Base-by-base conservation (phyloP, 2,113 vertebrate genomes). In the Indri indri region DNA sequence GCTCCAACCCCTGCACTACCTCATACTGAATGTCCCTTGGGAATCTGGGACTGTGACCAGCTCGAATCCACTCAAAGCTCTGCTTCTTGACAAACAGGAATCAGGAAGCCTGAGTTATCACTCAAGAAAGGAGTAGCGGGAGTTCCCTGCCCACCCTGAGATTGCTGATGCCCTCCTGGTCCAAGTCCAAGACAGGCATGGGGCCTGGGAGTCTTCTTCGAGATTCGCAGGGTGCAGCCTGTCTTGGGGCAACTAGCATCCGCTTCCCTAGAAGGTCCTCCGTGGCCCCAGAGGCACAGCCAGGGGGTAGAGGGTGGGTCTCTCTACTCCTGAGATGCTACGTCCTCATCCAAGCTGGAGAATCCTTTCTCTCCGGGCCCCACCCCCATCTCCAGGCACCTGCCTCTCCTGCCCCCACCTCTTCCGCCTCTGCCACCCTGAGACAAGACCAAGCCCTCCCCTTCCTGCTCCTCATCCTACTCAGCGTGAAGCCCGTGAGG, bases 1-100 rank as follows among this genome's bases (percentile, higher is more conserved):
- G 57, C 32, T 14, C 42, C 47, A 47, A 50, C 42, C 42, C 6
- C 54, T 52, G 42, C 13, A 0, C 30, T 1, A 9, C 45, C 61
- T 3, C 8, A 27, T 6, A n/a, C 27, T 2, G 45, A 42, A 2
- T 0, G 6, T 6, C 47, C 82, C 82, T 13, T 1, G 2, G 20
- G 59, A 2, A 34, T 74, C 71, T 1, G 14, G 14, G 59, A 22
- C 14, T 77, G 37, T 14, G 4, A 3, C 20, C 47, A 3, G 42
- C 30, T 42, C 57, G 34, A 3, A 42, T 61, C 40, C 9, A 16
- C 22, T 23, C 2, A 20, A 74, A 74, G 23, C 34, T 10, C 57
- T 63, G 45, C 30, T 18, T 27, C 27, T 18, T n/a, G 40, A 73
- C 40, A 47, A 40, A 50, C 32, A 50, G 4, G 23, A 57, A 45